A percentile compares a stretch with the other conserved stretches of the same genome.
These are phyloP conservation scores for Herpetotheres cachinnans DNA, from an alignment of 2,113 vertebrate species.

Conservation along the genomic window DNA sequence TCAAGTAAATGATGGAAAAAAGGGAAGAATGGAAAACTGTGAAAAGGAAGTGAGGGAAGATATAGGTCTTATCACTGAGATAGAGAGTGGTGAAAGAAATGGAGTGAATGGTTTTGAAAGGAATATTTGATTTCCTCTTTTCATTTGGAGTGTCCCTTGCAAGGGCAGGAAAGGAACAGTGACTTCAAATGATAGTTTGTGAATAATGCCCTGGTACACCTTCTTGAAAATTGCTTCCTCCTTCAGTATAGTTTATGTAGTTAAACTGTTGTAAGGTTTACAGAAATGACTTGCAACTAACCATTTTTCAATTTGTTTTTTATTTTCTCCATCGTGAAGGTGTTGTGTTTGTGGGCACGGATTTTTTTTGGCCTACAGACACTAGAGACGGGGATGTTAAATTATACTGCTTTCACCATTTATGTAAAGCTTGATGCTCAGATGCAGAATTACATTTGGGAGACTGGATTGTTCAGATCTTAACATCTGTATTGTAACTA, in stretches of 20 bases:
- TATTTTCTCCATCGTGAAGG: background rate
- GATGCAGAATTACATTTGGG: background rate
- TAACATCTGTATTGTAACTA: background rate
- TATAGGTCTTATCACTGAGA: background rate
- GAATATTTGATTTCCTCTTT: background rate
- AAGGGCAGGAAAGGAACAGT: background rate
- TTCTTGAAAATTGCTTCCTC: background rate
- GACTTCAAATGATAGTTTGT: background rate
- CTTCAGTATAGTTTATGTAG: background rate
- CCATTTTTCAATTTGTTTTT: background rate
- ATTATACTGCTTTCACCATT: background rate
- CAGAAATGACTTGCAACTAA: background rate
- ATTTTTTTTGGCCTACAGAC: background rate
- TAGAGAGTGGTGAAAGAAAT: background rate
- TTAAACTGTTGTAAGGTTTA: background rate
- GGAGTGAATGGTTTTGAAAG: background rate
- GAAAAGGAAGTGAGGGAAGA: background rate
- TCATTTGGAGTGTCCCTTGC: background rate
- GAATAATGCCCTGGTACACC: background rate
- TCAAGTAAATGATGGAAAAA: background rate
- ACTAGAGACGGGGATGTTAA: background rate
- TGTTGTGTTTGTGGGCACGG: background rate
- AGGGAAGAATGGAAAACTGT: background rate
- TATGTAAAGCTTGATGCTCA: background rate
- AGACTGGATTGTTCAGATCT: background rate